Conservation (phyloP, 1,140 invertebrate genomes). For the Drosophila nigrodunni region DNA sequence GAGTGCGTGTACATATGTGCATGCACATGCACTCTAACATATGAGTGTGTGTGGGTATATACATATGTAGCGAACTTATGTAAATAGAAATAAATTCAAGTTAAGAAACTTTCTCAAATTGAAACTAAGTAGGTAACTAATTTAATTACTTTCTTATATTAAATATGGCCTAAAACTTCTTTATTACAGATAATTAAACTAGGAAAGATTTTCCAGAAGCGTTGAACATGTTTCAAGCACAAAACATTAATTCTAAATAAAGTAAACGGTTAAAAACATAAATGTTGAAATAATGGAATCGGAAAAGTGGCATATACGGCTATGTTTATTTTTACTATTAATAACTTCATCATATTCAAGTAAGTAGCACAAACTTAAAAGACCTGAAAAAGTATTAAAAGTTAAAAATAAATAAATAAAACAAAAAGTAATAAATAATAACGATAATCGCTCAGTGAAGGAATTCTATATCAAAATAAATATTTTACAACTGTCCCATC, state of each 20-base stretch:
- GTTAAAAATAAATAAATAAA: neutral
- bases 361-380: slow-evolving; percentile 35
- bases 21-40: neutral
- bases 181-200: neutral
- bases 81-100: neutral
- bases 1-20: neutral
- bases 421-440: neutral
- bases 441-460: no score
- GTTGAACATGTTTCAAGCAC: slow-evolving; percentile 27
- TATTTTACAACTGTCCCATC: no score
- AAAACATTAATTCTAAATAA: slow-evolving; percentile 33
- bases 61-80: neutral
- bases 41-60: neutral
- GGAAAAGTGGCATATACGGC: slow-evolving; percentile 69
- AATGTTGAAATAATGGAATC: slow-evolving; percentile 67
- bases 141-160: neutral
- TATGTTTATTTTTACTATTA: slow-evolving; percentile 73
- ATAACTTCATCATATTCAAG: slow-evolving; percentile 66
- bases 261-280: slow-evolving; percentile 17
- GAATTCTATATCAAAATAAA: no score
- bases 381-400: neutral
- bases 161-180: neutral
- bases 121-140: neutral
- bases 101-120: neutral
- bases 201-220: neutral